Conservation (phyloP, 1,140 invertebrate genomes). For the Diorhabda carinulata region DNA sequence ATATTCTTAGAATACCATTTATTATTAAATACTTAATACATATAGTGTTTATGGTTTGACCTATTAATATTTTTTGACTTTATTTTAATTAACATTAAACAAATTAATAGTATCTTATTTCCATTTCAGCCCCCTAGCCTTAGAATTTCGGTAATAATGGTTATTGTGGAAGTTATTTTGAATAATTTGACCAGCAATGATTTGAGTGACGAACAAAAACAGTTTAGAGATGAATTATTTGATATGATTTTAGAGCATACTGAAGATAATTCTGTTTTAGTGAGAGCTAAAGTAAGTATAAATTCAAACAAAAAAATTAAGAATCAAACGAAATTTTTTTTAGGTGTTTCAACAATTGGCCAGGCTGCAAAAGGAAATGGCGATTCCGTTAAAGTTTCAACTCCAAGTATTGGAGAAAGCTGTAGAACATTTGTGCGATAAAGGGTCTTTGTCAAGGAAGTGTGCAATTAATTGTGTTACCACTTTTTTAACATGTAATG, state of each 20-base stretch:
- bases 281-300: constrained; percentile 54
- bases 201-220: constrained; percentile 54
- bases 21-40: no score
- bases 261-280: constrained; percentile 65
- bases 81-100: no score
- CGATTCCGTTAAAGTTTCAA: constrained; percentile 58
- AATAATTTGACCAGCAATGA: constrained; percentile 57
- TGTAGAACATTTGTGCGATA: constrained; percentile 61
- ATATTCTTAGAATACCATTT: no score
- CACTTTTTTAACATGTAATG: constrained; percentile 38
- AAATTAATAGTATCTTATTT: neutral
- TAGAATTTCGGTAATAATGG: constrained; percentile 64
- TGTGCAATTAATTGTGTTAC: constrained; percentile 49
- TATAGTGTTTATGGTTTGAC: no score
- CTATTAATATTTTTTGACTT: no score
- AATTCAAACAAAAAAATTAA: neutral
- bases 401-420: constrained; percentile 54
- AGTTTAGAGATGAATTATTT: constrained; percentile 56
- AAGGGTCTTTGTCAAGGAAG: constrained; percentile 63
- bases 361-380: constrained; percentile 56
- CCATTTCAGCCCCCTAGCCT: constrained; percentile 59
- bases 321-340: neutral
- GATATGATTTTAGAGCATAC: constrained; percentile 63
- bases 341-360: constrained; percentile 59
- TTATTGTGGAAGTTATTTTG: constrained; percentile 62